Percentiles rank a stretch among this genome's conserved stretches.
Evolutionary conservation across 2,888 invertebrate species (phyloP).

Genomic region (Thecophora atra): DNA sequence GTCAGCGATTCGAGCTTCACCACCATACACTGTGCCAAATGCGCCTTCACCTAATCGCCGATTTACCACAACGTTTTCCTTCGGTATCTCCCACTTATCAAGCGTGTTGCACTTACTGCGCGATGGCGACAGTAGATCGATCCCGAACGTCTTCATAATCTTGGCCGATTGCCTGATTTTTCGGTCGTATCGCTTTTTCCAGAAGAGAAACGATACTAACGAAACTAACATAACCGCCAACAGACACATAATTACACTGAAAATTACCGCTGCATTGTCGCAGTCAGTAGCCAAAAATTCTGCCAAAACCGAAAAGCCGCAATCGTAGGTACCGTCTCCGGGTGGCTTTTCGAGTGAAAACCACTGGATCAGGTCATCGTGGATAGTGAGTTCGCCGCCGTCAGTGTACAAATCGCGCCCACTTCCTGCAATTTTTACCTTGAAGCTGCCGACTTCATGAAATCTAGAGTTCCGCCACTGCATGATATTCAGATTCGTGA

Average conservation of each 20-base stretch:
- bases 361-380: slow-evolving; percentile 73
- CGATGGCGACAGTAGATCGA: slow-evolving; percentile 70
- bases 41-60: slow-evolving; percentile 88
- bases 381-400: slow-evolving; percentile 69
- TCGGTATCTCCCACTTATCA: slow-evolving; percentile 88
- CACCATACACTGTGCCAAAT: slow-evolving; percentile 88
- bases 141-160: slow-evolving; percentile 77
- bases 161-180: slow-evolving; percentile 74
- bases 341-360: slow-evolving; percentile 71
- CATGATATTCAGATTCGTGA: slow-evolving; percentile 71
- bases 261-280: slow-evolving; percentile 72
- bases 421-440: slow-evolving; percentile 67
- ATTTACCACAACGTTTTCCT: slow-evolving; percentile 86
- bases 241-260: slow-evolving; percentile 72
- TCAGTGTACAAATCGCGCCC: slow-evolving; percentile 64
- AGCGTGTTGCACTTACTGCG: slow-evolving; percentile 68
- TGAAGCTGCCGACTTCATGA: slow-evolving; percentile 70
- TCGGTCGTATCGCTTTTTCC: slow-evolving; percentile 75
- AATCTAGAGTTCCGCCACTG: slow-evolving; percentile 70
- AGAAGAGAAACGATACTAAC: slow-evolving; percentile 71
- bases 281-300: slow-evolving; percentile 76
- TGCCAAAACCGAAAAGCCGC: slow-evolving; percentile 76
- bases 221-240: slow-evolving; percentile 62
- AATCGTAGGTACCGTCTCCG: slow-evolving; percentile 75
- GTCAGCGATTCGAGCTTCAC: slow-evolving; percentile 77